Base-by-base conservation (phyloP, 1,140 invertebrate species). In the Glossosoma conforme region DNA sequence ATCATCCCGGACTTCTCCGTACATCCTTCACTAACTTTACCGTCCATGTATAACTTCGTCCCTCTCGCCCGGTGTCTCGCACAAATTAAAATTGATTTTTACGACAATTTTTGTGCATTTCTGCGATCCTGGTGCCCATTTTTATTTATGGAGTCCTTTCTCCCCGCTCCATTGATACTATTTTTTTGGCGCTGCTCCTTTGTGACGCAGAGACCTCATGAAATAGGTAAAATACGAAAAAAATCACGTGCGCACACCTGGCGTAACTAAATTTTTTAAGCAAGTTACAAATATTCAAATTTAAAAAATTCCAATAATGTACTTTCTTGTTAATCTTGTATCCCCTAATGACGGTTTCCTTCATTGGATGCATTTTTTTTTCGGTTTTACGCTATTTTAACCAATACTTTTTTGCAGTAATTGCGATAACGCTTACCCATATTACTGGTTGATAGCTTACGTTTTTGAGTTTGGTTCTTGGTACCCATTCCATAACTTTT, bases 11-110 rank as follows among this genome's bases (percentile, higher is more conserved):
- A 18, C 15, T 14, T 8, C 13, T 20, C 28, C 19, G 55, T 52
- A 59, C 57, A 61, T 64, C 67, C 64, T 62, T 59, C 57, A 43
- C 58, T 52, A 66, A 4, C 32, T 15, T 33, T 15, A 38, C 40
- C 28, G 3, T 32, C 13, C 17, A n/a, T n/a, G n/a, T 10, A 35
- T 20, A 33, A 32, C 13, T n/a, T 6, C 24, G 19, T 36, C 46
- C 35, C 22, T 24, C 11, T 40, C 32, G 22, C 13, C 43, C n/a
- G 45, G 35, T 22, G 15, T 24, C 11, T 40, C 32, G 22, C 13
- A 33, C n/a, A 52, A 42, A 44, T 42, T 32, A 52, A 53, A 53
- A 53, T 52, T 53, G 55, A 57, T 57, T 57, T n/a, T 57, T 52
- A 57, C 55, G 50, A 52, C 18, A 19, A 44, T 32, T 44, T 17